Conservation (phyloP, 2,888 invertebrate species). For the Pollenia angustigena region DNA sequence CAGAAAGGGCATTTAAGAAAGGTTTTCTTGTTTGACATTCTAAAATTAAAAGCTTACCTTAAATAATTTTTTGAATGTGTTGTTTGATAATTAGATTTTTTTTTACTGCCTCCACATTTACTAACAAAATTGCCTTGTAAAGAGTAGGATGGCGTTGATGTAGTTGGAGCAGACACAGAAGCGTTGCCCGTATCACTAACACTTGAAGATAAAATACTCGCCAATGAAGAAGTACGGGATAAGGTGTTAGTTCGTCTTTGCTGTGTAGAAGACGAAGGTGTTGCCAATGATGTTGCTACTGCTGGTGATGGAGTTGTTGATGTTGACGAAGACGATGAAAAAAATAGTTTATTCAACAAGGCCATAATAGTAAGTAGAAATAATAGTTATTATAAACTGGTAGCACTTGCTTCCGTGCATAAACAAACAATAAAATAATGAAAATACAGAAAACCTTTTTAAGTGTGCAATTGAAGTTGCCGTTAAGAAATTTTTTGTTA, state of each 20-base stretch:
- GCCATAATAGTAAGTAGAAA: slow-evolving; percentile 85
- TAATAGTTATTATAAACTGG: background rate
- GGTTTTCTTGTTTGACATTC: too few relatives aligned
- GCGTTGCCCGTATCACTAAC: background rate
- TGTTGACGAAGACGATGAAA: slow-evolving; percentile 82
- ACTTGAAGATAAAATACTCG: slow-evolving; percentile 55
- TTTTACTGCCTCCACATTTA: slow-evolving; percentile 59
- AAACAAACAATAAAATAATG: slow-evolving; percentile 1
- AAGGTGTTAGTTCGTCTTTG: slow-evolving; percentile 54
- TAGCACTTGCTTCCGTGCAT: background rate
- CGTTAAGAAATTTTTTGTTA: background rate
- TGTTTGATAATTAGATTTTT: slow-evolving; percentile 76
- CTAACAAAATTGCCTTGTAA: slow-evolving; percentile 45
- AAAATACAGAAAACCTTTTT: slow-evolving; percentile 32
- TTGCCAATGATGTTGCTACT: slow-evolving; percentile 72
- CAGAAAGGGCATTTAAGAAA: background rate
- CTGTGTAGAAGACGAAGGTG: slow-evolving; percentile 64
- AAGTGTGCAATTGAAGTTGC: background rate
- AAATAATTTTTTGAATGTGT: slow-evolving; percentile 83
- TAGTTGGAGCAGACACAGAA: slow-evolving; percentile 52
- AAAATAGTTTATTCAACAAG: slow-evolving; percentile 90
- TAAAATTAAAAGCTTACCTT: slow-evolving; percentile 79
- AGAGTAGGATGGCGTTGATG: slow-evolving; percentile 75
- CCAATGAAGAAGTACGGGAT: slow-evolving; percentile 76
- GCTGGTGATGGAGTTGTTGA: slow-evolving; percentile 85